Evolutionary conservation across 2,888 invertebrate genomes (phyloP).

Genomic region (Endotricha flammealis): DNA sequence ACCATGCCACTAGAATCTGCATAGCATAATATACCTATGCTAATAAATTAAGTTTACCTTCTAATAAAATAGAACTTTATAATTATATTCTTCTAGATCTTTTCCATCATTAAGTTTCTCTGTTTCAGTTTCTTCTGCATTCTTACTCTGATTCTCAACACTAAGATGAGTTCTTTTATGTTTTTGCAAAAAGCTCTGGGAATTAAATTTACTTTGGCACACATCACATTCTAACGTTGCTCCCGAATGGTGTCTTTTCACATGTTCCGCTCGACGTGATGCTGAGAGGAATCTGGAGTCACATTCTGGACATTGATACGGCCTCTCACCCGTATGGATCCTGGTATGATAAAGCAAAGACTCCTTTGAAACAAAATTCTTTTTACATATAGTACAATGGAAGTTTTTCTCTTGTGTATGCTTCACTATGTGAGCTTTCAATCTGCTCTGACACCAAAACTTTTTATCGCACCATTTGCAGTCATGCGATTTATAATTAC

Average conservation of each 20-base stretch:
- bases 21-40: no score
- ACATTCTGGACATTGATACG: conserved; percentile 53
- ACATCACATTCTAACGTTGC: conserved; percentile 42
- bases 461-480: conserved; percentile 63
- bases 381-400: conserved; percentile 42
- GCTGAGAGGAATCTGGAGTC: conserved; percentile 49
- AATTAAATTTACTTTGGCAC: conserved; percentile 47
- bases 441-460: conserved; percentile 56
- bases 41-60: no score
- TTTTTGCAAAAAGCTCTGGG: conserved; percentile 36
- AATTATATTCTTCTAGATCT: not conserved
- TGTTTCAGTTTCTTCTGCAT: conserved; percentile 2
- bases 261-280: conserved; percentile 51
- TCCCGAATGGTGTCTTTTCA: conserved; percentile 44
- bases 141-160: conserved; percentile 12
- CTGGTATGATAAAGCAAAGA: conserved; percentile 60
- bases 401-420: conserved; percentile 62
- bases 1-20: no score
- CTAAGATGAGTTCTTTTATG: conserved; percentile 39
- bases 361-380: conserved; percentile 58
- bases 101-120: not conserved
- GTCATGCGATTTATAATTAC: conserved; percentile 53
- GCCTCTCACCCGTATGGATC: conserved; percentile 61
- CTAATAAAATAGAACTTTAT: no score
- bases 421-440: conserved; percentile 60